These are phyloP conservation scores for Heliconius cydno DNA, from an alignment of 2,888 invertebrate species.

Conservation along the genomic window DNA sequence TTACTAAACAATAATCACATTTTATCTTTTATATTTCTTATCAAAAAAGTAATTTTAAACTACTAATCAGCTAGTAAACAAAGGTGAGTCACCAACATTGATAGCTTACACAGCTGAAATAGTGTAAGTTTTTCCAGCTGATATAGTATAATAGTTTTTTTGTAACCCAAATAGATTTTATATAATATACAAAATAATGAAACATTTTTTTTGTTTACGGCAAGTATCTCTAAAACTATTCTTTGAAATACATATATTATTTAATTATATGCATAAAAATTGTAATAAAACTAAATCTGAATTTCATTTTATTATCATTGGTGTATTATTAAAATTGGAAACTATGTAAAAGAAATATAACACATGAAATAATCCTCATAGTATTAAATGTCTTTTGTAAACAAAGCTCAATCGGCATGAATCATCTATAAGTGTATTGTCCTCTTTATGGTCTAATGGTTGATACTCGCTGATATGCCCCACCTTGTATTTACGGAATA, in stretches of 20 bases:
- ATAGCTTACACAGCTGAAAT: neutral
- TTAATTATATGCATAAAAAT: no score
- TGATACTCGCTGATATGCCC: constrained; percentile 46
- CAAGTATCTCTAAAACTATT: neutral
- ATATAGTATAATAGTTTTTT: neutral
- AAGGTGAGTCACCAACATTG: constrained; percentile 1
- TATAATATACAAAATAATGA: neutral
- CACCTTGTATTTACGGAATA: constrained; percentile 31
- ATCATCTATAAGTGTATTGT: constrained; percentile 51
- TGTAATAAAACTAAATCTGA: no score
- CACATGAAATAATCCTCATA: neutral
- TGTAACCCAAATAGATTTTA: neutral
- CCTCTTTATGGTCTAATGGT: constrained; percentile 51
- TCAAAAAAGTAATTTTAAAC: neutral
- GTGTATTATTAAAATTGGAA: neutral
- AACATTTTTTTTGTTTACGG: neutral
- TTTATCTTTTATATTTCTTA: constrained; percentile 9
- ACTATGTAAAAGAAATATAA: neutral
- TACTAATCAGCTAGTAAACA: neutral
- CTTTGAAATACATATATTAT: no score
- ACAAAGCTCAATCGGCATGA: constrained; percentile 47
- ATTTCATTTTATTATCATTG: no score
- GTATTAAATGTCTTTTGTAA: neutral
- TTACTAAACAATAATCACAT: neutral
- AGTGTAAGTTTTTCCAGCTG: neutral